Base-by-base conservation (phyloP, 53 echinoderm and acorn worm species). In the Hippasteria phrygiana region DNA sequence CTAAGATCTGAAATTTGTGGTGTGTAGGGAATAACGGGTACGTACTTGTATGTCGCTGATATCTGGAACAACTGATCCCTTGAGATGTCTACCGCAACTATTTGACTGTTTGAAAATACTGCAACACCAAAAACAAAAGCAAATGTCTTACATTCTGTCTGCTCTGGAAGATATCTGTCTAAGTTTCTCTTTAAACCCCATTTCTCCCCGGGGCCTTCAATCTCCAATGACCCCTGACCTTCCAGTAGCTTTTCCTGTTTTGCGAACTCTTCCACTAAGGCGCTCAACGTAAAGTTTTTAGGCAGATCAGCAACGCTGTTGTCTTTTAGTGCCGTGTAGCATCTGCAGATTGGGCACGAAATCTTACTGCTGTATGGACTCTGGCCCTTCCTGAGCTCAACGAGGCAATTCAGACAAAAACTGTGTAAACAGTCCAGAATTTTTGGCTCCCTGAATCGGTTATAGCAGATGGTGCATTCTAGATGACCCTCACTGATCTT, bases 401-500 rank as follows among this genome's bases (percentile, higher is more conserved):
- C 29, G 10, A 88, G 55, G 37, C 88, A 88, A 3, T 31, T 20
- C n/a, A 88, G 64, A 41, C 88, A 88, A 50, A 88, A 88, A 13
- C 77, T 77, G 67, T 88, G 88, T 0, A 87, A 39, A 69, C 91
- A 91, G 43, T 64, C 48, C 39, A 91, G 45, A 37, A 87, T 35
- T 77, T 77, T 87, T 0, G 91, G 78, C 17, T 85, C 12, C 4
- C 31, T 63, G 46, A 67, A 69, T 5, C 81, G 79, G 24, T 70
- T 69, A 16, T 12, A 39, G 39, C 80, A 80, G 47, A 80, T 71
- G 1, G 71, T 26, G 36, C 88, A 88, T 24, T 34, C 42, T 29
- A 88, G 62, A 38, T 62, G 43, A 4, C 24, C 46, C 9, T 88
- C 28, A 9, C 88, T 77, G 76, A 77, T 88, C 36, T 67, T 67